Conservation (phyloP, 2,888 invertebrate species). For the Agrochola lota region DNA sequence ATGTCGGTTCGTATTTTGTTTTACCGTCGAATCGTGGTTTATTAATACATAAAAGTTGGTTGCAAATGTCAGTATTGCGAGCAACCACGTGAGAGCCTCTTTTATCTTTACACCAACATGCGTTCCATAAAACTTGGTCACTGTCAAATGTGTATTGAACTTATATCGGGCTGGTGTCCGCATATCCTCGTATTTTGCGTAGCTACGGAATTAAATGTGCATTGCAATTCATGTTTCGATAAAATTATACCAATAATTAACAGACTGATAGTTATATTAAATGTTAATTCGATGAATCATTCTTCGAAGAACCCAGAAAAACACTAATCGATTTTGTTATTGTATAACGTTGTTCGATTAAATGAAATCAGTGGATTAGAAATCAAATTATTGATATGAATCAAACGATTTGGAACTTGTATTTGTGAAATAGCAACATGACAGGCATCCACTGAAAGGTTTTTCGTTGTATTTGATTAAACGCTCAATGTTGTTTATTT, state of each 20-base stretch:
- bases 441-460: not conserved
- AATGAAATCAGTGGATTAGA: not conserved
- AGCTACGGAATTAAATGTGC: not conserved
- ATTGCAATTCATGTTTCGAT: not conserved
- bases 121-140: not conserved
- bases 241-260: not conserved
- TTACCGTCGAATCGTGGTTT: not conserved
- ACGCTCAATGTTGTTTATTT: not conserved
- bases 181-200: not conserved
- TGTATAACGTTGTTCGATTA: not conserved
- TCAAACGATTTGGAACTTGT: not conserved
- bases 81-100: not conserved
- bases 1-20: not conserved
- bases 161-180: not conserved
- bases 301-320: not conserved
- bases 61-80: not conserved
- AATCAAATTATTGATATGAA: not conserved
- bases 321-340: not conserved
- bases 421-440: not conserved
- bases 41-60: not conserved
- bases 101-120: not conserved
- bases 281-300: not conserved
- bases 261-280: not conserved
- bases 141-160: not conserved
- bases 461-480: constrained; percentile 2